Evolutionary conservation across 2,797 vertebrate species (phyloP).

Genomic region (Myotis myotis): DNA sequence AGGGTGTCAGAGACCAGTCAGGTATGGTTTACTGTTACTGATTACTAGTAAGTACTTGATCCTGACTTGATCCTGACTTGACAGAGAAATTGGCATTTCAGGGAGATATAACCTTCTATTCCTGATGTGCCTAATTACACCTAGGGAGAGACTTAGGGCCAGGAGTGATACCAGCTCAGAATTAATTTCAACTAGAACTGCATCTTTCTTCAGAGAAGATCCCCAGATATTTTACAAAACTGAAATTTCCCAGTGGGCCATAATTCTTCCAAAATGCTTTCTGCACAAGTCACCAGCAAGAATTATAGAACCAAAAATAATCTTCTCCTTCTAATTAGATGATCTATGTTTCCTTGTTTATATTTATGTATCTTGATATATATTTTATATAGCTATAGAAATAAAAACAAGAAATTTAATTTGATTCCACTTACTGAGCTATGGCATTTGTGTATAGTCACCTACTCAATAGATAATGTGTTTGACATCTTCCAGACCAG

Average conservation of each 20-base stretch:
- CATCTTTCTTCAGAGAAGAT: constrained; percentile 49
- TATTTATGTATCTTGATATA: background rate
- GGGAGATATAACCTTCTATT: background rate
- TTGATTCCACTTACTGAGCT: constrained; percentile 12
- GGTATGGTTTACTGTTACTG: background rate
- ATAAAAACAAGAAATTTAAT: background rate
- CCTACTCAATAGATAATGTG: constrained; percentile 25
- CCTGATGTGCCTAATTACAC: constrained; percentile 40
- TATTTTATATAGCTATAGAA: background rate
- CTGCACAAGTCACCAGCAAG: background rate
- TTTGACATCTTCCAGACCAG: constrained; percentile 28
- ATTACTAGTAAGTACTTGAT: constrained; percentile 28
- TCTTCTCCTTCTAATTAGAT: background rate
- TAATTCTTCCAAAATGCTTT: constrained; percentile 55
- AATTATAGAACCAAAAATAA: constrained; percentile 40
- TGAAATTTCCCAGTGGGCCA: constrained; percentile 58
- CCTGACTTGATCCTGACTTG: constrained; percentile 5
- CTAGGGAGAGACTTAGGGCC: background rate
- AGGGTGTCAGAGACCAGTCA: background rate
- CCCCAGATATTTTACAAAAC: constrained; percentile 33
- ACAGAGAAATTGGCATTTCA: constrained; percentile 42
- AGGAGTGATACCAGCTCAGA: background rate
- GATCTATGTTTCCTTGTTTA: background rate
- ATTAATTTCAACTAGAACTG: constrained; percentile 48
- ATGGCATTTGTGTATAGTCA: constrained; percentile 9